Evolutionary conservation across 2,113 vertebrate genomes (phyloP).

Genomic region (Amphiprion ocellaris): DNA sequence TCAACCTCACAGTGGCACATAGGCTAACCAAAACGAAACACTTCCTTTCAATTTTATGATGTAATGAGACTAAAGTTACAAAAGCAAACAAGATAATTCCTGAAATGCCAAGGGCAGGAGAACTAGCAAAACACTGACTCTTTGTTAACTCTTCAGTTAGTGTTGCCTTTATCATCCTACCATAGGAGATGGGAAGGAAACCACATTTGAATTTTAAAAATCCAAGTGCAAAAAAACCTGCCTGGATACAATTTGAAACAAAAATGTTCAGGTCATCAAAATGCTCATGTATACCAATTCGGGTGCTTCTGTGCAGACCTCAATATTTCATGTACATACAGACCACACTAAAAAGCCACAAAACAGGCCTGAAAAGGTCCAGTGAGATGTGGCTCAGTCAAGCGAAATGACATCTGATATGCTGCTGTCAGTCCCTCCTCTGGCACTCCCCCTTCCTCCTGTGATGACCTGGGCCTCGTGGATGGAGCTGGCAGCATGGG

Average conservation of each 20-base stretch:
- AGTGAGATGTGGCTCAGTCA: slow-evolving; percentile 82
- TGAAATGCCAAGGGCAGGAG: not conserved
- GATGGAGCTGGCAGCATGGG: slow-evolving; percentile 83
- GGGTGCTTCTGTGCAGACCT: slow-evolving; percentile 4
- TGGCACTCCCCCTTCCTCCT: slow-evolving; percentile 72
- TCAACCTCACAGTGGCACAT: not conserved
- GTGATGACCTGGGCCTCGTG: slow-evolving; percentile 89
- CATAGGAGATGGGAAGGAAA: not conserved
- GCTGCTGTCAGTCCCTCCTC: slow-evolving; percentile 63
- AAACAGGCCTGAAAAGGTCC: slow-evolving; percentile 26
- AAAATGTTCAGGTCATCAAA: slow-evolving; percentile 23
- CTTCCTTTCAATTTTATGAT: not conserved
- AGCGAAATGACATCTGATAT: slow-evolving; percentile 94
- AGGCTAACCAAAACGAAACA: not conserved
- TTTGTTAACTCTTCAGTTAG: not conserved
- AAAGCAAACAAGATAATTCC: not conserved
- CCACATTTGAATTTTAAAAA: not conserved
- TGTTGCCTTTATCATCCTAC: not conserved
- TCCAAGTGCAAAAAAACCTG: not conserved
- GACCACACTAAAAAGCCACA: slow-evolving; percentile 10
- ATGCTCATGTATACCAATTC: slow-evolving; percentile 24
- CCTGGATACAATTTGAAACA: not conserved
- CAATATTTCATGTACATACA: not conserved
- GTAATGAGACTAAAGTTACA: not conserved
- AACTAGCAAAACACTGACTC: not conserved